Evolutionary conservation across 1,140 invertebrate species (phyloP).

Genomic region (Drosophila pseudoananassae): DNA sequence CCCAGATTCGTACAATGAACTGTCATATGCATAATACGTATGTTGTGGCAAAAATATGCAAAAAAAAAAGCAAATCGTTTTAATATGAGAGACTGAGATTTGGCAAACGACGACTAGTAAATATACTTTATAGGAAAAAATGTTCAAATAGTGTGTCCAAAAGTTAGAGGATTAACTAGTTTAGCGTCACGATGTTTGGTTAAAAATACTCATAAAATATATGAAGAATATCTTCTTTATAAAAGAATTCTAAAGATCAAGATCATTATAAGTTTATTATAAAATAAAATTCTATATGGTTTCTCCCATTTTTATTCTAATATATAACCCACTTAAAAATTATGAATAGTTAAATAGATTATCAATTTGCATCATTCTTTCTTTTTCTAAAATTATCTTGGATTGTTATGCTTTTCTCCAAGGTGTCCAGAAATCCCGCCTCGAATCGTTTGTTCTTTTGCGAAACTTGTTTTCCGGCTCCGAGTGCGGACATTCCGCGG

Average conservation of each 20-base stretch:
- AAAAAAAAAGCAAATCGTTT: slow-evolving; percentile 2
- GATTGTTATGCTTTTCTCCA: slow-evolving; percentile 39
- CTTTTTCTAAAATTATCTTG: slow-evolving; percentile 53
- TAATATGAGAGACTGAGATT: not conserved
- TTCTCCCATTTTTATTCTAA: not conserved
- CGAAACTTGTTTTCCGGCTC: slow-evolving; percentile 65
- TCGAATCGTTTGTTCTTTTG: slow-evolving; percentile 66
- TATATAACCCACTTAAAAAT: slow-evolving; percentile 3
- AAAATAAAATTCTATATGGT: not conserved
- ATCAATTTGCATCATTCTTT: slow-evolving; percentile 32
- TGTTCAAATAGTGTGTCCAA: not conserved
- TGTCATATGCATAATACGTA: slow-evolving; percentile 35
- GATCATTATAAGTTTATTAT: slow-evolving; percentile 1
- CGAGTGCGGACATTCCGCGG: slow-evolving; percentile 48
- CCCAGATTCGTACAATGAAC: slow-evolving; percentile 40
- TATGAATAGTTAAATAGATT: slow-evolving; percentile 22
- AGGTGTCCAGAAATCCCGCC: slow-evolving; percentile 50
- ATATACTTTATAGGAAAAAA: not conserved
- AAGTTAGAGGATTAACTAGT: too few species aligned
- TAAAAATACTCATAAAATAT: too few species aligned
- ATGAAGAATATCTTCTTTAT: not conserved
- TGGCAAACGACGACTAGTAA: not conserved
- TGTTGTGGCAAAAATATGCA: slow-evolving; percentile 32
- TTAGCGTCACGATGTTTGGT: too few species aligned
- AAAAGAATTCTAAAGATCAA: not conserved